These are phyloP conservation scores for Umimayanthus chanpuru DNA, from an alignment of 92 coral and sea anemone species.

Conservation along the genomic window DNA sequence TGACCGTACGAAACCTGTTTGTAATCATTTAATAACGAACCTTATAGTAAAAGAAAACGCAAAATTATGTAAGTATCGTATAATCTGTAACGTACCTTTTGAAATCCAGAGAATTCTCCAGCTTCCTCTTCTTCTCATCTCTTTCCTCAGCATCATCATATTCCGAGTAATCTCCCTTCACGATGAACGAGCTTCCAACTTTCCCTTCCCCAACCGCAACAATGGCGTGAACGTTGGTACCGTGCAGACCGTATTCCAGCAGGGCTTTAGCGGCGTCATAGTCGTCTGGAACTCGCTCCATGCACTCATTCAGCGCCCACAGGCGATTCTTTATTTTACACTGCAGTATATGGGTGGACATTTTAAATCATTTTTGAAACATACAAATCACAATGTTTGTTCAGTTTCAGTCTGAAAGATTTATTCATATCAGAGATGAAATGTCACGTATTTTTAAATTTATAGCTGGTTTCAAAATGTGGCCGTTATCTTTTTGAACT, in stretches of 20 bases:
- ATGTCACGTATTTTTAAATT: no score
- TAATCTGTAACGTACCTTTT: conserved; percentile 52
- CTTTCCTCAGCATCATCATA: conserved; percentile 52
- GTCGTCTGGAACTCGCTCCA: conserved; percentile 93
- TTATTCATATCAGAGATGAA: no score
- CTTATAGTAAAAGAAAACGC: no score
- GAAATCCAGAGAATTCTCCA: conserved; percentile 78
- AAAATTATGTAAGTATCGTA: no score
- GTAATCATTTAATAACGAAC: no score
- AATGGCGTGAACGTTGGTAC: conserved; percentile 82
- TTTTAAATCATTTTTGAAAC: not conserved
- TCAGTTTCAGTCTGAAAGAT: no score
- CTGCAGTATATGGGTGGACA: conserved; percentile 31
- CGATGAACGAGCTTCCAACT: conserved; percentile 73
- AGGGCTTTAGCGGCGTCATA: conserved; percentile 91
- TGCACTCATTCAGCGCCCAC: conserved; percentile 97
- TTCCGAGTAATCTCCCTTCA: conserved; percentile 57
- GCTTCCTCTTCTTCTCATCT: conserved; percentile 52
- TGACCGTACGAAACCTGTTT: no score
- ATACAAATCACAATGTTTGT: not conserved
- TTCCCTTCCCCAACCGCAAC: conserved; percentile 68
- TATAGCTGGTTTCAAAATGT: no score
- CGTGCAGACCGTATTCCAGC: conserved; percentile 89
- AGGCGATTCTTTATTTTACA: conserved; percentile 95
- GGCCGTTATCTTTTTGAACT: no score